Conservation (phyloP, 1,140 invertebrate species). For the Lasioglossum albipes region DNA sequence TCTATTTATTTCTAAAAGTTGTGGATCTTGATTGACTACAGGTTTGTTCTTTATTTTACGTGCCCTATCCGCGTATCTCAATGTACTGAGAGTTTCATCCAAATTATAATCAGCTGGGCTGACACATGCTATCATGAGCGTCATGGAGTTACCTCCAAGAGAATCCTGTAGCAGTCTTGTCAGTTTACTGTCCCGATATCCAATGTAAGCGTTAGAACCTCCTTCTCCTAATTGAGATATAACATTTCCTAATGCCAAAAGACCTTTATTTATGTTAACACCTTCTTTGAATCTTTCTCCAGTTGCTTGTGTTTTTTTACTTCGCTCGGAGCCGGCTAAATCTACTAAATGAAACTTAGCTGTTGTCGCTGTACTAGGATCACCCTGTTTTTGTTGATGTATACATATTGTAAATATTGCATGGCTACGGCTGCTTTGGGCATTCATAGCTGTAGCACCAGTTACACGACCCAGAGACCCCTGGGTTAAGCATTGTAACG, state of each 20-base stretch:
- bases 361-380: slow-evolving; percentile 84
- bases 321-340: slow-evolving; percentile 95
- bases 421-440: slow-evolving; percentile 93
- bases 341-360: slow-evolving; percentile 94
- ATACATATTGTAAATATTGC: slow-evolving; percentile 95
- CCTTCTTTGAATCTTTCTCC: slow-evolving; percentile 96
- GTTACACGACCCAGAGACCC: slow-evolving; percentile 91
- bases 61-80: slow-evolving; percentile 94
- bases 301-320: slow-evolving; percentile 94
- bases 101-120: slow-evolving; percentile 90
- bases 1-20: slow-evolving; percentile 85
- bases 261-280: slow-evolving; percentile 95
- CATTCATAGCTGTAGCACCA: slow-evolving; percentile 96
- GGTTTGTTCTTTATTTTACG: slow-evolving; percentile 96
- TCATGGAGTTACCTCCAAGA: slow-evolving; percentile 94
- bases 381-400: slow-evolving; percentile 82
- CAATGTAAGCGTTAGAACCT: slow-evolving; percentile 85
- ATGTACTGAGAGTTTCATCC: slow-evolving; percentile 93
- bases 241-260: slow-evolving; percentile 95
- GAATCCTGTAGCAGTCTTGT: slow-evolving; percentile 95
- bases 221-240: slow-evolving; percentile 93
- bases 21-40: slow-evolving; percentile 92
- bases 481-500: slow-evolving; percentile 84
- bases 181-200: slow-evolving; percentile 95
- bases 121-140: slow-evolving; percentile 96